Base-by-base conservation (phyloP, 2,797 vertebrate genomes). In the Pseudotriccus pelzelni region DNA sequence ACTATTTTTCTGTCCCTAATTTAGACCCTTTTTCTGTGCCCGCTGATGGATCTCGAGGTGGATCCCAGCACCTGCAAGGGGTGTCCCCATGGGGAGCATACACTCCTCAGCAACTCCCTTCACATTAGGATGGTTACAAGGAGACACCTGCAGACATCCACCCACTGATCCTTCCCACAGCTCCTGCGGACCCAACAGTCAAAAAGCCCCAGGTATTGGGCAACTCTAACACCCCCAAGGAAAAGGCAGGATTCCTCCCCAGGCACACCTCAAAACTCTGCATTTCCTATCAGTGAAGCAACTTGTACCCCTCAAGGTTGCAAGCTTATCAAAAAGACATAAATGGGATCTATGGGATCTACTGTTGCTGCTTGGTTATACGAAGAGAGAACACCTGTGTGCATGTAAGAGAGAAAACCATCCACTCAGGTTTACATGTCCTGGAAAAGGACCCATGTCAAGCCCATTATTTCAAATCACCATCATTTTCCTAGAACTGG, bases 221-320 rank as follows among this genome's bases (percentile, higher is more conserved):
- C 12, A 75, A 36, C 39, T 49, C 53, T 1, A 64, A 20, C 23
- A 73, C 1, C 8, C 13, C 4, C 14, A 82, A 39, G 20, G 28
- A 46, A 56, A 85, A 32, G 34, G 27, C 20, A 70, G 34, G 7
- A 74, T 72, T 93, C 30, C 25, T 90, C 13, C 41, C 15, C 27
- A 37, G 0, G 0, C 20, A 9, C 28, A n/a, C 4, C 30, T 73
- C 5, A 5, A 36, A 79, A 37, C 14, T 34, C 21, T 66, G 32
- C 21, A 3, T 39, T 68, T 68, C 24, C 30, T 87, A 79, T 67
- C 56, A 32, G 32, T 63, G 72, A 25, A 85, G 18, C 17, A 67
- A 4, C 24, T 79, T 44, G n/a, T 36, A 63, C 20, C 14, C 15
- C 21, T 68, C 39, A 34, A 70, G 76, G 32, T 36, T 87, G 32